These are phyloP conservation scores for Octonoba sinensis DNA, from an alignment of 2,888 invertebrate genomes.

Conservation along the genomic window DNA sequence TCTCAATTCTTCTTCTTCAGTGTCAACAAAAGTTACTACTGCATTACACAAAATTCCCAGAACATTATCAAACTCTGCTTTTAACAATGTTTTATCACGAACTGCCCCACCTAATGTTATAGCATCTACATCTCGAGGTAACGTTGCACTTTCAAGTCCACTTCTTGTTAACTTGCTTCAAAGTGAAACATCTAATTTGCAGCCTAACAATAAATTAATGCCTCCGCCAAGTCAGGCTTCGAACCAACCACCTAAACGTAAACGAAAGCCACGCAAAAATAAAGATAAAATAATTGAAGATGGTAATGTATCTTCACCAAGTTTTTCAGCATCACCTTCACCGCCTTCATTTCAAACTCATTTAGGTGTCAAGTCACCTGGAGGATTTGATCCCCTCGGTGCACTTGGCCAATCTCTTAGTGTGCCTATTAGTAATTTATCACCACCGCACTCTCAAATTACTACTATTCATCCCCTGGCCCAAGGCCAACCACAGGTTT, in stretches of 20 bases:
- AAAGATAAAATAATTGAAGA: conserved; percentile 60
- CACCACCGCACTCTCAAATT: conserved; percentile 55
- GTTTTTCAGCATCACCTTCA: conserved; percentile 58
- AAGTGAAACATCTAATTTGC: conserved; percentile 76
- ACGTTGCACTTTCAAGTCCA: conserved; percentile 87
- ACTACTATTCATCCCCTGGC: conserved; percentile 54
- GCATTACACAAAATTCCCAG: conserved; percentile 68
- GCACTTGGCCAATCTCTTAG: conserved; percentile 50
- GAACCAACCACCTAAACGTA: conserved; percentile 62
- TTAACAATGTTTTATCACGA: conserved; percentile 58
- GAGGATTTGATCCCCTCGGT: conserved; percentile 56
- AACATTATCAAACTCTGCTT: conserved; percentile 64
- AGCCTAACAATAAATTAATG: conserved; percentile 62
- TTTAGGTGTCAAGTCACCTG: conserved; percentile 38
- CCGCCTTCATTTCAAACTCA: conserved; percentile 48
- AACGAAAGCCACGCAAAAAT: conserved; percentile 65
- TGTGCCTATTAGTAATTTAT: conserved; percentile 62
- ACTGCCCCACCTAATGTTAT: conserved; percentile 47
- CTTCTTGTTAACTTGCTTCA: conserved; percentile 91
- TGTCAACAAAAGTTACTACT: conserved; percentile 65
- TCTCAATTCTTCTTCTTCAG: conserved; percentile 63
- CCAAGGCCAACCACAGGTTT: conserved; percentile 58
- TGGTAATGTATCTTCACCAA: conserved; percentile 42
- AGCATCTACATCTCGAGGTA: conserved; percentile 68
- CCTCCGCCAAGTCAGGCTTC: conserved; percentile 60